Evolutionary conservation across 2,113 vertebrate species (phyloP), one percentile per base, ranked within the genome.

Genomic region (Hymenochirus boettgeri): DNA sequence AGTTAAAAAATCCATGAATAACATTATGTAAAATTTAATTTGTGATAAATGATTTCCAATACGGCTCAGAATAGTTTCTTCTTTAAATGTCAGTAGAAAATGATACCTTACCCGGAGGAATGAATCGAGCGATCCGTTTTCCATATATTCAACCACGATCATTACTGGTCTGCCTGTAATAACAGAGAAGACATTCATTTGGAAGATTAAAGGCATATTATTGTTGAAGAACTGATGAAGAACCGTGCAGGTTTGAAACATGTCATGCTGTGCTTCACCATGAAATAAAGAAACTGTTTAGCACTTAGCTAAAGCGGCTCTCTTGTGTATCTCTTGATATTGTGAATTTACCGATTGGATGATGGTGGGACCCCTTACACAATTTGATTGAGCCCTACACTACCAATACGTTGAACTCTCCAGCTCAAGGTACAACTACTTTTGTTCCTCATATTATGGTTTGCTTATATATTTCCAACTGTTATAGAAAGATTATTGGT

Each of bases 111-210:
- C 94, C 88, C 94, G 84, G 71, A 97, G 82, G 75, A 97, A 97
- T 12, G 94, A 96, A 80, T 97, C 94, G 53, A 97, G 81, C 21
- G 94, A 97, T 81, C 94, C 94, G 65, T 97, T 97, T 78, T 97
- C 94, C 93, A 97, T 94, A 62, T 93, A 95, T 80, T 97, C 94
- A 77, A 96, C 93, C 73, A 97, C 94, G 54, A 97, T 97, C 94
- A 97, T 97, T 71, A 97, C 93, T 54, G 94, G 94, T 75, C 93
- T 84, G 80, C 94, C 94, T 97, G 87, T 57, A 86, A 82, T 83
- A 37, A 89, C 57, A 91, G 74, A 13, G n/a, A 75, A 80, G 79
- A 70, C 69, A 80, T 27, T 71, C 52, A 75, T 69, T 33, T 74
- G 69, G 11, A 73, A 69, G 11, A 70, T 81, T 75, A 77, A 7